A percentile compares a stretch with the other conserved stretches of the same genome.
Evolutionary conservation across 1,140 invertebrate genomes (phyloP).

Genomic region (Monochamus saltuarius): DNA sequence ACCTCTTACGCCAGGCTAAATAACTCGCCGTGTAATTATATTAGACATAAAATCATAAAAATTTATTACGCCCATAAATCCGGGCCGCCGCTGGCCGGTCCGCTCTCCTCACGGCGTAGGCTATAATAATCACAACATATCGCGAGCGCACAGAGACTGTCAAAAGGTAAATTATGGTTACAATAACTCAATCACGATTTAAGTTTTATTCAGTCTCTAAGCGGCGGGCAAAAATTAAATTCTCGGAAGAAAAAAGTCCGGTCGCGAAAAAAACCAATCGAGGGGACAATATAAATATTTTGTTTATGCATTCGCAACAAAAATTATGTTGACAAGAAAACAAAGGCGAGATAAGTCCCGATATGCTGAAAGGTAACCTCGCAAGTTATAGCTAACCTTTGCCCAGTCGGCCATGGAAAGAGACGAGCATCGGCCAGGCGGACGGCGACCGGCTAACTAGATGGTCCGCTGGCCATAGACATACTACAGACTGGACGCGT

Average conservation of each 20-base stretch:
- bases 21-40: no score
- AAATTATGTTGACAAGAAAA: conserved; percentile 54
- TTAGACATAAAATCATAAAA: conserved; percentile 5
- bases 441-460: neutral
- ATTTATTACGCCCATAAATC: conserved; percentile 10
- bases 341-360: conserved; percentile 53
- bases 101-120: no score
- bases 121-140: neutral
- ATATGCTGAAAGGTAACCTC: conserved; percentile 50
- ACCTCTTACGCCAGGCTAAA: no score
- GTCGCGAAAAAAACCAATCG: conserved; percentile 46
- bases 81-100: no score
- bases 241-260: conserved; percentile 43
- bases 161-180: conserved; percentile 48
- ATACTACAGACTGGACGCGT: conserved; percentile 47
- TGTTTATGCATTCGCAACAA: conserved; percentile 52
- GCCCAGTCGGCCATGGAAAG: conserved; percentile 14
- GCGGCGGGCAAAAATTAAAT: conserved; percentile 46
- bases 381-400: conserved; percentile 51
- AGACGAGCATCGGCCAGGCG: conserved; percentile 4
- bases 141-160: conserved; percentile 16
- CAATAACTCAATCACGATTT: conserved; percentile 53
- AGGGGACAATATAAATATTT: conserved; percentile 54
- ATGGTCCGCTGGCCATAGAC: conserved; percentile 45
- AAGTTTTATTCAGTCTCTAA: conserved; percentile 35